Percentiles rank a stretch among this genome's conserved stretches.
Conservation (phyloP, 2,888 invertebrate species). For the Neria commutata region DNA sequence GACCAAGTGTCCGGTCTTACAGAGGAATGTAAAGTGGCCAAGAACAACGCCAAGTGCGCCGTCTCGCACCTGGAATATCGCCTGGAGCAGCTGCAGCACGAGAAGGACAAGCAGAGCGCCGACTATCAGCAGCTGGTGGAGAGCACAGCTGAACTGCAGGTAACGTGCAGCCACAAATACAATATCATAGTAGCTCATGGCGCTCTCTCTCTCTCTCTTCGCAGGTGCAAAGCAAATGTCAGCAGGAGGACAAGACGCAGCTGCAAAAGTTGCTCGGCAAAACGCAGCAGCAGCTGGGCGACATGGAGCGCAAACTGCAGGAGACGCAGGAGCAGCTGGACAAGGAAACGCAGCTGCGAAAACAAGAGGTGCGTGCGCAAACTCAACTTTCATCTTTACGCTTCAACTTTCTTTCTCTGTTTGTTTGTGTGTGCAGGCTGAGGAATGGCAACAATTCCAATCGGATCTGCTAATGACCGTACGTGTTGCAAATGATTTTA, state of each 20-base stretch:
- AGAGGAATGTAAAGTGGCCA: conserved; percentile 77
- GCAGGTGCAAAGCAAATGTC: conserved; percentile 61
- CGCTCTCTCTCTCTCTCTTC: background rate
- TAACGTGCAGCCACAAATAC: no score
- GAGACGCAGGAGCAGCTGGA: conserved; percentile 71
- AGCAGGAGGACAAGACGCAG: conserved; percentile 60
- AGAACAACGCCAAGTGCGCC: conserved; percentile 87
- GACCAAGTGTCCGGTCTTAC: conserved; percentile 72
- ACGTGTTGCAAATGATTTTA: conserved; percentile 94
- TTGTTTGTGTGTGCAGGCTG: conserved; percentile 45
- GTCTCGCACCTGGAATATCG: conserved; percentile 83
- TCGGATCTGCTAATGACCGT: conserved; percentile 91
- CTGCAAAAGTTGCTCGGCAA: conserved; percentile 65
- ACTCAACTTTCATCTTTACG: background rate
- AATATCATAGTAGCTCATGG: background rate
- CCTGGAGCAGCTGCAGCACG: conserved; percentile 74
- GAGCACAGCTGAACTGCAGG: conserved; percentile 71
- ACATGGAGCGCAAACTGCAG: conserved; percentile 71
- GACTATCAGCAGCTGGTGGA: conserved; percentile 79
- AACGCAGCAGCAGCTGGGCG: conserved; percentile 78
- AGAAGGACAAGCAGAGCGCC: conserved; percentile 72
- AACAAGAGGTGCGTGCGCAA: conserved; percentile 66
- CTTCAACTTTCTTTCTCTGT: no score
- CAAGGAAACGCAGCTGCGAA: conserved; percentile 69
- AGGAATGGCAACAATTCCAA: conserved; percentile 95